These are phyloP conservation scores for Perizoma affinitatum DNA, from an alignment of 2,888 invertebrate species.

Conservation along the genomic window DNA sequence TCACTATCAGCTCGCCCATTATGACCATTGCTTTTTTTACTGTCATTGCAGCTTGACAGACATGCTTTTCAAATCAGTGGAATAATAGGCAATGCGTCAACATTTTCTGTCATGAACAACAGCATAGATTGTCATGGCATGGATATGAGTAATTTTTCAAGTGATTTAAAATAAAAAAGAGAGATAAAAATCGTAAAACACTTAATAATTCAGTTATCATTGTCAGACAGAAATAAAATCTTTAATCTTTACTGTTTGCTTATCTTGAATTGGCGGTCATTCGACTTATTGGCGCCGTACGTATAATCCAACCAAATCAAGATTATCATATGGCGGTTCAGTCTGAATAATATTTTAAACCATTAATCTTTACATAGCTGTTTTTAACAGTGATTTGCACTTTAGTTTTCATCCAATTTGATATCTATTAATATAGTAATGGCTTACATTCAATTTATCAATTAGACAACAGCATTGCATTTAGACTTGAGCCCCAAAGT, in stretches of 20 bases:
- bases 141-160: no score
- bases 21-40: no score
- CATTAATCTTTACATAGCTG: no score
- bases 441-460: no score
- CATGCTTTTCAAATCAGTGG: no score
- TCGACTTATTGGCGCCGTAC: constrained; percentile 63
- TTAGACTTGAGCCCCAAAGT: neutral
- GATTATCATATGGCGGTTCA: constrained; percentile 31
- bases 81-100: no score
- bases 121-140: no score
- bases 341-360: constrained; percentile 19
- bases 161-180: neutral
- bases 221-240: constrained; percentile 30
- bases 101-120: no score
- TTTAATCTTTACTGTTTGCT: constrained; percentile 40
- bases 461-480: neutral
- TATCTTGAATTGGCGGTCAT: constrained; percentile 49
- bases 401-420: neutral
- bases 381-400: constrained; percentile 11
- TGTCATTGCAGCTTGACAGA: no score
- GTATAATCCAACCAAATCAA: constrained; percentile 40
- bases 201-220: constrained; percentile 6
- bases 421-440: neutral
- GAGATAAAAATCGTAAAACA: neutral
- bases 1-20: no score